phyloP scores from a whole-genome alignment of 1,140 invertebrate species.

The Leptinotarsa texana region DNA sequence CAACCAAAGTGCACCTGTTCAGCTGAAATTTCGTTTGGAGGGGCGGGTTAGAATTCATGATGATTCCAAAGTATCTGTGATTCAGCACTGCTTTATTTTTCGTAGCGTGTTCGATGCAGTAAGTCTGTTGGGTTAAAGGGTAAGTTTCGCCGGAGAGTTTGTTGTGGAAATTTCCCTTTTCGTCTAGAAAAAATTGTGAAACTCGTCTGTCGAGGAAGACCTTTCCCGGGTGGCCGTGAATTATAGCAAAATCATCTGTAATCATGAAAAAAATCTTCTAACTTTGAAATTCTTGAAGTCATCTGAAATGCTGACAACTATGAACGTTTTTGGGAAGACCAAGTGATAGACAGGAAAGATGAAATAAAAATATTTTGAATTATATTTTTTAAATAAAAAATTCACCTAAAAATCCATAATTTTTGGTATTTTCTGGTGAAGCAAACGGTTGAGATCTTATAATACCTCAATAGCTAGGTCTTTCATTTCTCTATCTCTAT shows the following conservation, averaged over 20 bases:
- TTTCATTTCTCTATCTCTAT: too few species aligned
- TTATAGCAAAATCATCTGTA: constrained; percentile 31
- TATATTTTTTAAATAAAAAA: too few species aligned
- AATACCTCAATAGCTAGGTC: too few species aligned
- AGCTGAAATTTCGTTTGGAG: constrained; percentile 36
- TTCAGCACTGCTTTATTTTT: constrained; percentile 32
- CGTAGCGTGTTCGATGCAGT: constrained; percentile 39
- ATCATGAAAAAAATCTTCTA: neutral
- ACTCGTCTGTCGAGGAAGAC: constrained; percentile 26
- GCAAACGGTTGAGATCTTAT: too few species aligned
- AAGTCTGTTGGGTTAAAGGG: constrained; percentile 29
- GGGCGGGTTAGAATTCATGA: constrained; percentile 6
- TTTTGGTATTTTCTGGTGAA: too few species aligned
- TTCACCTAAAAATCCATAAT: too few species aligned
- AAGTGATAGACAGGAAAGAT: too few species aligned
- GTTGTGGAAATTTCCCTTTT: constrained; percentile 30
- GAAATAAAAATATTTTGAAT: too few species aligned
- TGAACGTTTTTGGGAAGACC: too few species aligned
- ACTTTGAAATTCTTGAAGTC: neutral
- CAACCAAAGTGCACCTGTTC: constrained; percentile 34
- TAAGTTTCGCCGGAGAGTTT: constrained; percentile 28
- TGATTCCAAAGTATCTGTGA: constrained; percentile 16
- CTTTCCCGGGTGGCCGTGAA: constrained; percentile 29
- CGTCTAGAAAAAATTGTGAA: constrained; percentile 31
- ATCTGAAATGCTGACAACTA: neutral